These are phyloP conservation scores for Chondrosia reniformis DNA, from an alignment of 37 sponge, comb jelly and placozoan species.

Conservation along the genomic window DNA sequence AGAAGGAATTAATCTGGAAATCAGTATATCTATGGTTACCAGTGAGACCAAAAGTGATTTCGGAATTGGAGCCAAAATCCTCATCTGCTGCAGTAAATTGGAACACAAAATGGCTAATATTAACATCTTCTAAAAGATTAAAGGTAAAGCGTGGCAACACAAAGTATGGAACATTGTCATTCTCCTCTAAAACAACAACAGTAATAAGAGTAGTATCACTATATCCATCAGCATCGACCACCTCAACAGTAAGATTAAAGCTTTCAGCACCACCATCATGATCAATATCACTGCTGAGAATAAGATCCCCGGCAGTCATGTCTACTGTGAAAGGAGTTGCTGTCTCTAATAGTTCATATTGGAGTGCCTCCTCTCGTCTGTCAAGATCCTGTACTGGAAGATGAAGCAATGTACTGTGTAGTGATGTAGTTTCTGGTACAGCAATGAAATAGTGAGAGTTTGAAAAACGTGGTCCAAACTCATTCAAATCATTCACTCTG, in stretches of 20 bases:
- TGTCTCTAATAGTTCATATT: slow-evolving; percentile 1
- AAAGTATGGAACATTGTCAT: slow-evolving; percentile 53
- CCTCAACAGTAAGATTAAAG: slow-evolving; percentile 32
- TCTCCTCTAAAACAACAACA: slow-evolving; percentile 55
- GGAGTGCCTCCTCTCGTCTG: slow-evolving; percentile 16
- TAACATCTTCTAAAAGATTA: background rate
- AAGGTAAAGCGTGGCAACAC: background rate
- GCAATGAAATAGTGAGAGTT: slow-evolving; percentile 27
- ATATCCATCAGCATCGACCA: slow-evolving; percentile 7
- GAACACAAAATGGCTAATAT: slow-evolving; percentile 1
- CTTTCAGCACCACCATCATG: slow-evolving; percentile 28
- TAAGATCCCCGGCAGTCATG: slow-evolving; percentile 25
- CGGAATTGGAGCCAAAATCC: slow-evolving; percentile 57
- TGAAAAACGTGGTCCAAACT: slow-evolving; percentile 52
- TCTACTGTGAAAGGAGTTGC: slow-evolving; percentile 41
- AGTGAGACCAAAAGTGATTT: slow-evolving; percentile 59
- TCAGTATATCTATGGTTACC: slow-evolving; percentile 60
- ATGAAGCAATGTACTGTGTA: slow-evolving; percentile 21
- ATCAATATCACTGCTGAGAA: slow-evolving; percentile 22
- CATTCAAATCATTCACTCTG: slow-evolving; percentile 52
- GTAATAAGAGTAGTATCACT: slow-evolving; percentile 12
- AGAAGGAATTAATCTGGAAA: slow-evolving; percentile 50
- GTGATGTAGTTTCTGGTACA: slow-evolving; percentile 45
- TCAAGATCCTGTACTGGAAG: slow-evolving; percentile 45
- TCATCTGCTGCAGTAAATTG: slow-evolving; percentile 57